Evolutionary conservation across 2,888 invertebrate genomes (phyloP).

Genomic region (Mimumesa dahlbomi): DNA sequence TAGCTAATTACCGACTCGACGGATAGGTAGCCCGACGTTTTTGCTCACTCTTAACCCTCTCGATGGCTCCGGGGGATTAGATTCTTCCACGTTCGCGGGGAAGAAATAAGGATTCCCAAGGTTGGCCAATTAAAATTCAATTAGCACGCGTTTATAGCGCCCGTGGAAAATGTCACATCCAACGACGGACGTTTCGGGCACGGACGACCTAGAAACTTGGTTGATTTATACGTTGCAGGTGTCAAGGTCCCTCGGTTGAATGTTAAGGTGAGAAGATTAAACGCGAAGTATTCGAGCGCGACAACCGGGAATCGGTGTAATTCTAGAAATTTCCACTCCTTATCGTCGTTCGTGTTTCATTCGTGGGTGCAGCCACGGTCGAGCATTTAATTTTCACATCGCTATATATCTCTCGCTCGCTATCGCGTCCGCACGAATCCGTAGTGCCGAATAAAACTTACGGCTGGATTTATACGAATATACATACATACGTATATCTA

Average conservation of each 20-base stretch:
- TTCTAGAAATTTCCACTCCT: slow-evolving; percentile 43
- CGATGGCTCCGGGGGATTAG: slow-evolving; percentile 30
- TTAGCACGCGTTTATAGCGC: background rate
- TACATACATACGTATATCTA: too few relatives aligned
- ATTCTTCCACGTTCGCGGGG: slow-evolving; percentile 4
- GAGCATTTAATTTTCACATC: slow-evolving; percentile 30
- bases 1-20: slow-evolving; percentile 74
- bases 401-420: slow-evolving; percentile 51
- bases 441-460: slow-evolving; percentile 16
- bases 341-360: slow-evolving; percentile 31
- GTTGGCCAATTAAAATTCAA: slow-evolving; percentile 26
- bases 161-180: too few relatives aligned
- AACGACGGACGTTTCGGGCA: too few relatives aligned
- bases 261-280: too few relatives aligned
- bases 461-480: too few relatives aligned
- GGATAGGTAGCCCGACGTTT: slow-evolving; percentile 36
- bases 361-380: slow-evolving; percentile 15
- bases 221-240: too few relatives aligned
- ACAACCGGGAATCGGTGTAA: slow-evolving; percentile 3
- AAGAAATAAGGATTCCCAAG: slow-evolving; percentile 13
- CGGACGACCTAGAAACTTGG: too few relatives aligned
- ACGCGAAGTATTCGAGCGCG: background rate
- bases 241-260: too few relatives aligned
- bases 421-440: slow-evolving; percentile 54
- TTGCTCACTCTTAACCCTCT: slow-evolving; percentile 30